Evolutionary conservation across 2,113 vertebrate species (phyloP), one percentile per base, ranked within the genome.

Genomic region (Dryoscopus gambensis): DNA sequence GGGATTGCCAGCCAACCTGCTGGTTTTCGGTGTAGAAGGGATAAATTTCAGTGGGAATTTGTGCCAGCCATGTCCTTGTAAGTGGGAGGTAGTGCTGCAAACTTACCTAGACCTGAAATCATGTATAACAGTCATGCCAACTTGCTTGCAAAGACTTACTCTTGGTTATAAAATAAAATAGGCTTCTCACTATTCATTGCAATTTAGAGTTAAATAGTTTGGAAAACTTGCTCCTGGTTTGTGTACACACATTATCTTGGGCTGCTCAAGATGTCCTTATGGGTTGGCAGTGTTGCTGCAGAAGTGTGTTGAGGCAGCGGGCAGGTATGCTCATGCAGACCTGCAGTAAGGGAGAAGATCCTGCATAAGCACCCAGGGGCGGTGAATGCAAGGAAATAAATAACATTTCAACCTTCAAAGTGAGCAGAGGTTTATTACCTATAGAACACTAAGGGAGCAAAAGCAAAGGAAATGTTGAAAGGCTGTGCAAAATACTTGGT

Each of bases 321-420:
- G 22, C 37, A 73, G 68, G 18, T 3, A 2, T 59, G 40, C n/a
- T 5, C 0, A 0, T 74, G 60, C 49, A 70, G 39, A 62, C 68
- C 46, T 76, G 42, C 30, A 27, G 8, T 62, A 11, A 22, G 0
- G 3, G 25, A 69, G 28, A 13, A 59, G 33, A 35, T 9, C 55
- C 40, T 84, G 15, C 42, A 2, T 39, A 11, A 47, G 81, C 42
- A 79, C 35, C 27, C 69, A 63, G 46, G 39, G 71, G 28, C 24
- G 70, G 4, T 10, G 12, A 55, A 23, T 60, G 47, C 60, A 75
- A 71, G 49, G 35, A 74, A 87, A 63, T 73, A 88, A 88, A 69
- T 44, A 83, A 49, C 65, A 56, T 59, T 47, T 81, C 73, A 87
- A 0, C 50, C 23, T 90, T 93, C 50, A 24, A 44, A 89, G 65